Conservation (phyloP, 1,140 invertebrate genomes). For the Lepidurus packardi region DNA sequence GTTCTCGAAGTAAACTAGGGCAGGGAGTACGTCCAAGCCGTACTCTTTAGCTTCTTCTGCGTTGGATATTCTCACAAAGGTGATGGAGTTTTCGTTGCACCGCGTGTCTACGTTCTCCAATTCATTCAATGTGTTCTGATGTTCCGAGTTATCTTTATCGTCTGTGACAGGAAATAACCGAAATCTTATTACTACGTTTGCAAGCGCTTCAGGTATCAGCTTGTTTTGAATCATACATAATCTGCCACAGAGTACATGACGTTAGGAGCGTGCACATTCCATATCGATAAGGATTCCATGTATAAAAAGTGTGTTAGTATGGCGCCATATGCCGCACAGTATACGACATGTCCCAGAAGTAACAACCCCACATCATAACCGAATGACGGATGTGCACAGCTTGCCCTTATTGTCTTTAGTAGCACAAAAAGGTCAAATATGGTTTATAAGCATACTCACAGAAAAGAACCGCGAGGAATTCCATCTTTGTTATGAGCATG, state of each 20-base stretch:
- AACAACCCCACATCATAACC: too few relatives aligned
- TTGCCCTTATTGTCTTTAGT: background rate
- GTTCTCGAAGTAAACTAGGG: slow-evolving; percentile 83
- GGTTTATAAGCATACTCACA: slow-evolving; percentile 57
- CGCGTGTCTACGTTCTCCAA: slow-evolving; percentile 90
- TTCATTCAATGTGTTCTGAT: slow-evolving; percentile 79
- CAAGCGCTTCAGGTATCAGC: slow-evolving; percentile 12
- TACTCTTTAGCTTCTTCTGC: slow-evolving; percentile 82
- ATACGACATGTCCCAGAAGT: too few relatives aligned
- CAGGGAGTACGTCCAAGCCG: slow-evolving; percentile 81
- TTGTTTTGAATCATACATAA: slow-evolving; percentile 3
- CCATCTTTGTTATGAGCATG: slow-evolving; percentile 80
- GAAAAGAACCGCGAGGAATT: slow-evolving; percentile 78
- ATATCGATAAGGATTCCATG: too few relatives aligned
- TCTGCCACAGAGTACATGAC: background rate
- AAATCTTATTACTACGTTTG: background rate
- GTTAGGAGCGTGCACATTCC: too few relatives aligned
- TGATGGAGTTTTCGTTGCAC: slow-evolving; percentile 78
- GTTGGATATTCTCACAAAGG: slow-evolving; percentile 82
- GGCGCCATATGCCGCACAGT: too few relatives aligned
- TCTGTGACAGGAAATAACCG: slow-evolving; percentile 51
- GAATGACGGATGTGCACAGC: background rate
- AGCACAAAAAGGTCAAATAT: background rate
- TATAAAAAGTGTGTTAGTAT: too few relatives aligned
- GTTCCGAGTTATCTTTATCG: slow-evolving; percentile 82